Conservation (phyloP, 2,113 vertebrate species). For the Dromiciops gliroides region DNA sequence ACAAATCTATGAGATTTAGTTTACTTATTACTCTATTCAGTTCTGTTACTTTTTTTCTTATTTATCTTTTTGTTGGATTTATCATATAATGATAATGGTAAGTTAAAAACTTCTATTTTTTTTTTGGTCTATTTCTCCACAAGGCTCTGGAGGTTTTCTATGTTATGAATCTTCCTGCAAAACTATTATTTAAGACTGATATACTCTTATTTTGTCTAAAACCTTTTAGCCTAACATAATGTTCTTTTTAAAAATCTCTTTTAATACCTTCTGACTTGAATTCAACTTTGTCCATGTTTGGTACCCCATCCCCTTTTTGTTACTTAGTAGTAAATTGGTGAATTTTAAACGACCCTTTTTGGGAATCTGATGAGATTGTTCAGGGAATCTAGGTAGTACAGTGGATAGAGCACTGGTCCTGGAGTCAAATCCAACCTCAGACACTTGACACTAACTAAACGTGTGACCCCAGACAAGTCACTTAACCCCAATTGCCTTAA, state of each 20-base stretch:
- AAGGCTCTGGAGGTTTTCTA: neutral
- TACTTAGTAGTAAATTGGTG: neutral
- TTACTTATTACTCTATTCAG: neutral
- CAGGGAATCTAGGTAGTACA: too few relatives aligned
- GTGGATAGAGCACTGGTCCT: too few relatives aligned
- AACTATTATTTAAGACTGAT: neutral
- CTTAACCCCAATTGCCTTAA: too few relatives aligned
- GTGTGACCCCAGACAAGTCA: too few relatives aligned
- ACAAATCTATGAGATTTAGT: neutral
- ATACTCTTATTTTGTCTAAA: neutral
- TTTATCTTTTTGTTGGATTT: neutral
- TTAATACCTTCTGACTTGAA: neutral
- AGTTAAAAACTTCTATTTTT: neutral
- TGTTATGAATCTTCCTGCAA: neutral
- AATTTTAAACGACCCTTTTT: neutral
- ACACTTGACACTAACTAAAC: too few relatives aligned
- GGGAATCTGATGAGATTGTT: neutral
- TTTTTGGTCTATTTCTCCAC: neutral
- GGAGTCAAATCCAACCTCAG: too few relatives aligned
- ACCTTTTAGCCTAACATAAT: neutral
- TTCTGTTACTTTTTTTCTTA: neutral
- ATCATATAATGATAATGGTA: neutral
- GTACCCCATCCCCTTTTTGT: neutral
- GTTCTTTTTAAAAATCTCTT: neutral
- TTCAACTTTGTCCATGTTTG: neutral